Conservation (phyloP, 2,797 vertebrate species). For the Antennarius maculatus region DNA sequence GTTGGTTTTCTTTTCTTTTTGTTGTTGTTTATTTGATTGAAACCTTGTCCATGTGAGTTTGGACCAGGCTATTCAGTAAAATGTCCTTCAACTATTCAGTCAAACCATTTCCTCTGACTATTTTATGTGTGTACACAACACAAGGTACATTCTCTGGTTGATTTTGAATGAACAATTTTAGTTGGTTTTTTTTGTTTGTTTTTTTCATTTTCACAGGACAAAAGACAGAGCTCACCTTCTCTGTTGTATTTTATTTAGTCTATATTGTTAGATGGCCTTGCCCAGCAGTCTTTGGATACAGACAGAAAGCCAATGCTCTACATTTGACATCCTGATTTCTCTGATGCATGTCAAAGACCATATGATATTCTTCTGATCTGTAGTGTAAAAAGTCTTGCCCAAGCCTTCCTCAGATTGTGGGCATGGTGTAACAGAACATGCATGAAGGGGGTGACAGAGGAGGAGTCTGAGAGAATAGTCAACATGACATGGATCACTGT, state of each 20-base stretch:
- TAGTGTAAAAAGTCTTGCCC: constrained; percentile 47
- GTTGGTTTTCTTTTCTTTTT: not conserved
- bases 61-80: not conserved
- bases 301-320: constrained; percentile 50
- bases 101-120: constrained; percentile 2
- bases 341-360: constrained; percentile 62
- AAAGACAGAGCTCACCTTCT: constrained; percentile 42
- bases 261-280: constrained; percentile 12
- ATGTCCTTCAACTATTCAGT: constrained; percentile 2
- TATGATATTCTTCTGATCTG: constrained; percentile 60
- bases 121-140: not conserved
- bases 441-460: constrained; percentile 49
- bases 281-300: constrained; percentile 40
- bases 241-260: constrained; percentile 47
- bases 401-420: constrained; percentile 44
- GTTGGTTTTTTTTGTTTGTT: not conserved
- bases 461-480: constrained; percentile 21
- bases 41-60: not conserved
- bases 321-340: constrained; percentile 44
- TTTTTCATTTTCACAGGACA: constrained; percentile 26
- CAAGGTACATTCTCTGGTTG: constrained; percentile 2
- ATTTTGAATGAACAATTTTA: constrained; percentile 12
- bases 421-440: constrained; percentile 48
- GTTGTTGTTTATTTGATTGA: constrained; percentile 4
- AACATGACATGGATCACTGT: constrained; percentile 43